Base-by-base conservation (phyloP, 2,113 vertebrate genomes). In the Ceuthmochares aereus region DNA sequence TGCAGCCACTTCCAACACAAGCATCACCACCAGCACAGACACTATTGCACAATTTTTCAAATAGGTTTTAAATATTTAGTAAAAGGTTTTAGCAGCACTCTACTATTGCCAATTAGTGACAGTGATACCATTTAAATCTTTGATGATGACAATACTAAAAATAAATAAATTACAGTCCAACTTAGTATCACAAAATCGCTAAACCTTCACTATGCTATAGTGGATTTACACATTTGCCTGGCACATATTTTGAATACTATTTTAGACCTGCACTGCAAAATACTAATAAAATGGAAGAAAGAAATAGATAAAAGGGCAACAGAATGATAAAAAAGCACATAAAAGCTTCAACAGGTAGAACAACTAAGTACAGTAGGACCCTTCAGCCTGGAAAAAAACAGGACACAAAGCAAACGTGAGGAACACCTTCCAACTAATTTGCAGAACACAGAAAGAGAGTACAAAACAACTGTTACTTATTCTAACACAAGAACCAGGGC, bases 51-150 rank as follows among this genome's bases (percentile, higher is more conserved):
- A 76, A 45, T 59, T 87, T 94, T 85, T 81, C 59, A 88, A 93
- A 77, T 42, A 78, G 29, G 37, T 25, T 95, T 96, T 49, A 94
- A 95, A 94, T 91, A 96, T 95, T 95, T 59, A 92, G 42, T 63
- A 62, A 63, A 80, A 80, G 59, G 64, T 77, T 87, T 90, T 63
- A 95, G 80, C 82, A 74, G 63, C 42, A 47, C 54, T 95, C 22
- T 79, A 56, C 51, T 67, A 62, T 8, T 59, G 67, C 22, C 91
- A 85, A 77, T 94, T 93, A 92, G 79, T 23, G 42, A 63, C 68
- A 87, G 66, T 14, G 32, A 95, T 78, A 94, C 34, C 25, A 62
- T 42, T 74, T 95, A 92, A 92, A 95, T 86, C 67, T 86, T 92
- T 90, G 47, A 95, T 81, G 55, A 86, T n/a, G 34, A 83, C 92